Evolutionary conservation across 2,797 vertebrate species (phyloP).

Genomic region (Gastrophryne carolinensis): DNA sequence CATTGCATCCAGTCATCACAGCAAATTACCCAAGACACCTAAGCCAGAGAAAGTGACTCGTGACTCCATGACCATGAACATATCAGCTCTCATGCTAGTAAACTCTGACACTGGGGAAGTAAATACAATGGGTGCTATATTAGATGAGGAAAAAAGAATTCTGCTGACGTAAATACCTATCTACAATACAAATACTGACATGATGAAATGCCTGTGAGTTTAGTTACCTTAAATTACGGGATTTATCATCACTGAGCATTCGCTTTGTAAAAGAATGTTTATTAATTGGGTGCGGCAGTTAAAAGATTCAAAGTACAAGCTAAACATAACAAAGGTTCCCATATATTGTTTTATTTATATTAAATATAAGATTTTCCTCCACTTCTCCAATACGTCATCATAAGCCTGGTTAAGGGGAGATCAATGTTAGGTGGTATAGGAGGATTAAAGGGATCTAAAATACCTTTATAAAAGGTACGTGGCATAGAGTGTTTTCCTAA

Average conservation of each 20-base stretch:
- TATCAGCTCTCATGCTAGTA: background rate
- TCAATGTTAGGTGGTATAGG: no score
- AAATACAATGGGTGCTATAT: conserved; percentile 6
- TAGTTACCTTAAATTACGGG: background rate
- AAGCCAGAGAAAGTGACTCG: background rate
- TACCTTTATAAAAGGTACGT: no score
- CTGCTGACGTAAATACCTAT: background rate
- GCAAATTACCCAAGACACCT: background rate
- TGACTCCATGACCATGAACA: background rate
- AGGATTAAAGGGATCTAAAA: no score
- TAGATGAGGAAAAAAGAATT: background rate
- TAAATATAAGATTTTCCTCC: no score
- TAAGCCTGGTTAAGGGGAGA: no score
- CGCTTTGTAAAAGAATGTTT: background rate
- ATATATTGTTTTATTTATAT: no score
- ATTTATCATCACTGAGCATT: background rate
- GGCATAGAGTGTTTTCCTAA: no score
- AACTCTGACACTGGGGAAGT: background rate
- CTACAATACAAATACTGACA: background rate
- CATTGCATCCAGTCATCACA: conserved; percentile 5
- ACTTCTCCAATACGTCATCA: no score
- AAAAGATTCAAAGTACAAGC: no score
- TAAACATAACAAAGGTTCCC: no score
- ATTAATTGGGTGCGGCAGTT: no score
- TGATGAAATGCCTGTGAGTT: background rate